Evolutionary conservation across 1,140 invertebrate genomes (phyloP).

Genomic region (Medauroidea extradentata): DNA sequence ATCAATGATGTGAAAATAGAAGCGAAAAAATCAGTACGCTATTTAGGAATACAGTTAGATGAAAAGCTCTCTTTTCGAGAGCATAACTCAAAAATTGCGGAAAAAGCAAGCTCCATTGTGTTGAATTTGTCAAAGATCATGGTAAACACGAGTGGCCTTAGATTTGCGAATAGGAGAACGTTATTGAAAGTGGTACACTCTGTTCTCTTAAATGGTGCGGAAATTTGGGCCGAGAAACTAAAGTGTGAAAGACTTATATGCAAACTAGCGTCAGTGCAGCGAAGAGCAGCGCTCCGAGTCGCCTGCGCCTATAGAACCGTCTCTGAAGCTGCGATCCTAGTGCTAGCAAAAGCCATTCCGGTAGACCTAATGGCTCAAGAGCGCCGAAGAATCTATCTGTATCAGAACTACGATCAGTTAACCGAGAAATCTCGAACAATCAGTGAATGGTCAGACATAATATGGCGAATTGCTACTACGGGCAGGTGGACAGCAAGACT

Average conservation of each 20-base stretch:
- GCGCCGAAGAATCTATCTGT: too few relatives aligned
- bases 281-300: not conserved
- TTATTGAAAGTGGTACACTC: not conserved
- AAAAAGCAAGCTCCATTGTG: not conserved
- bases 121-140: not conserved
- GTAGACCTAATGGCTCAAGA: too few relatives aligned
- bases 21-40: not conserved
- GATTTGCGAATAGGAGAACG: not conserved
- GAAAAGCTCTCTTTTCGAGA: not conserved
- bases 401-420: too few relatives aligned
- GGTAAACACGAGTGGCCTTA: not conserved
- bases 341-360: not conserved
- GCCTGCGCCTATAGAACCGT: not conserved
- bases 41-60: not conserved
- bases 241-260: not conserved
- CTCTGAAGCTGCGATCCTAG: not conserved
- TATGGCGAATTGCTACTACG: too few relatives aligned
- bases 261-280: not conserved
- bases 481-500: too few relatives aligned
- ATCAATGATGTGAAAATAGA: not conserved
- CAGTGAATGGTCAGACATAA: too few relatives aligned
- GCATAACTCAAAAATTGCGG: not conserved
- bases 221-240: too few relatives aligned
- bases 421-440: too few relatives aligned
- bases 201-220: not conserved